A percentile compares a stretch with the other conserved stretches of the same genome.
Conservation (phyloP, 2,797 vertebrate species). For the Sebastolobus altivelis region DNA sequence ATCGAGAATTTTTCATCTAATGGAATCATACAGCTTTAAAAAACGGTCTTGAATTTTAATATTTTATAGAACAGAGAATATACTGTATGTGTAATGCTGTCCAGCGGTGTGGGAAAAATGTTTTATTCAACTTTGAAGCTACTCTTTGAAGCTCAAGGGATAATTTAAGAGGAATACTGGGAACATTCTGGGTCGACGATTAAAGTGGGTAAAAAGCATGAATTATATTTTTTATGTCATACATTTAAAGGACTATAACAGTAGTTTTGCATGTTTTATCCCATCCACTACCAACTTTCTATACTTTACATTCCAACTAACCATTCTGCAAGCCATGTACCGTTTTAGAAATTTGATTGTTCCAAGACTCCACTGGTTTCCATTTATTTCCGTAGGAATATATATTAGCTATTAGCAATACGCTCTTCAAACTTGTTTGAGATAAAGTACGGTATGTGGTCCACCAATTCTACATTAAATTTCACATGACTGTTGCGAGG, state of each 20-base stretch:
- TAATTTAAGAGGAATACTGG: constrained; percentile 21
- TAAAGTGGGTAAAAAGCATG: not conserved
- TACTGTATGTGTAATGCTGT: constrained; percentile 39
- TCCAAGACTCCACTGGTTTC: not conserved
- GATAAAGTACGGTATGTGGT: not conserved
- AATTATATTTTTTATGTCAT: not conserved
- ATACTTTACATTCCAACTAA: not conserved
- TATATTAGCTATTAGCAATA: not conserved
- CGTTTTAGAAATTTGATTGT: not conserved
- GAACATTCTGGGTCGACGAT: constrained; percentile 9
- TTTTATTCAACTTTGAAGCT: constrained; percentile 46
- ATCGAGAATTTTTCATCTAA: constrained; percentile 7
- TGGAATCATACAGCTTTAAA: constrained; percentile 11
- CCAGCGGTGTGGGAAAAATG: constrained; percentile 23
- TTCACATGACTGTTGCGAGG: not conserved
- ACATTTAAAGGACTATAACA: constrained; percentile 6
- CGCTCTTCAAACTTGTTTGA: not conserved
- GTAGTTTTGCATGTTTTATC: constrained; percentile 6
- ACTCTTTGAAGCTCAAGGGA: constrained; percentile 45
- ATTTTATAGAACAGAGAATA: constrained; percentile 35
- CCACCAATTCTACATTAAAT: not conserved
- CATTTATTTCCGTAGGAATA: not conserved
- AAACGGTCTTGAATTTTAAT: constrained; percentile 10
- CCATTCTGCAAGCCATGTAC: not conserved
- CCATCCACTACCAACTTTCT: not conserved